These are phyloP conservation scores for Mastomys coucha DNA, from an alignment of 2,113 vertebrate species.

Conservation along the genomic window DNA sequence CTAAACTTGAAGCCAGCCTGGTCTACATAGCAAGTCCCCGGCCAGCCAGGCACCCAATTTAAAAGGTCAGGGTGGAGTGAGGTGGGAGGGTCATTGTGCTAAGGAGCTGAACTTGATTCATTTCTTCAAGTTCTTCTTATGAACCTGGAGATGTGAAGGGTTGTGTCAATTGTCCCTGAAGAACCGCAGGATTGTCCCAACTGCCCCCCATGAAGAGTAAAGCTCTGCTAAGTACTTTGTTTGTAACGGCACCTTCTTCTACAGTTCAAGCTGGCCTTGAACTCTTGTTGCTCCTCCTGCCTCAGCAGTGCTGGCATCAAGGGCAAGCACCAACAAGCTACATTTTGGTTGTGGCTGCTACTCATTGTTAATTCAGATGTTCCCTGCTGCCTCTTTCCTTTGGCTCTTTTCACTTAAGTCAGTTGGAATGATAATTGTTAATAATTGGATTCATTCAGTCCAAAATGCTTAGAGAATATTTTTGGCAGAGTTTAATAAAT, in stretches of 20 bases:
- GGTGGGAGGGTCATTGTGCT: conserved; percentile 13
- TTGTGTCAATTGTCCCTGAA: background rate
- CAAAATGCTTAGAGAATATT: conserved; percentile 62
- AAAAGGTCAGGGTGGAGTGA: background rate
- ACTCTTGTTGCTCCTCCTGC: background rate
- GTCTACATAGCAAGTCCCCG: background rate
- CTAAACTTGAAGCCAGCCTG: background rate
- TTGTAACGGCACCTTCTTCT: background rate
- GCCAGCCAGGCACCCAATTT: background rate
- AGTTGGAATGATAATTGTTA: conserved; percentile 53
- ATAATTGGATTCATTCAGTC: conserved; percentile 49
- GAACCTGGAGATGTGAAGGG: background rate
- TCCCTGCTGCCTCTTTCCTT: conserved; percentile 12
- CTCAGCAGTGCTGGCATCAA: background rate
- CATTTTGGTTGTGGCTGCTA: background rate
- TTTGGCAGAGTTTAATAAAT: conserved; percentile 23
- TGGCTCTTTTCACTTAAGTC: conserved; percentile 49
- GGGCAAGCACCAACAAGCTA: background rate
- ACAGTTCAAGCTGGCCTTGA: background rate
- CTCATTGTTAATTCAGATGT: background rate
- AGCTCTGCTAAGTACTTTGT: background rate
- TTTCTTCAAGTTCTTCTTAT: background rate
- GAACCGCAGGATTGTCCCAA: background rate
- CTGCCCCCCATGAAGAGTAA: background rate
- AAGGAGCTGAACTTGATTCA: background rate